Percentiles rank a stretch among this genome's conserved stretches.
Evolutionary conservation across 2,888 invertebrate genomes (phyloP).

Genomic region (Eugnorisma glareosa): DNA sequence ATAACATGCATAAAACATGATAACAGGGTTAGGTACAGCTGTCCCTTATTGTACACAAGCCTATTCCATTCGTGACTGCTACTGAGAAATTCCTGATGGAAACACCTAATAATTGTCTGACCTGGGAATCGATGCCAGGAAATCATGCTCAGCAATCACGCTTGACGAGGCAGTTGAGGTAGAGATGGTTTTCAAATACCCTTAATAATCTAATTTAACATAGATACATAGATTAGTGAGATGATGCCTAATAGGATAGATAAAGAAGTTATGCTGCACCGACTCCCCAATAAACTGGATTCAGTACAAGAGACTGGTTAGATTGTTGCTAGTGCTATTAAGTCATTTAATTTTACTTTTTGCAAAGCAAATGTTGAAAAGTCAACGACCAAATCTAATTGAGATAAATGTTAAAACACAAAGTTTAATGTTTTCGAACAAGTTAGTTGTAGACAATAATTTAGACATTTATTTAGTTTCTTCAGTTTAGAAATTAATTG

Average conservation of each 20-base stretch:
- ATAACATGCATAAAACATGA: neutral
- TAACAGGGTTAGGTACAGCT: neutral
- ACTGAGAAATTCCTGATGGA: neutral
- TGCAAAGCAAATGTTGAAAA: neutral
- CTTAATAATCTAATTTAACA: too few species aligned
- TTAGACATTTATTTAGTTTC: slow-evolving; percentile 31
- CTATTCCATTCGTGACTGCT: neutral
- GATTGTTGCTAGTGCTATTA: neutral
- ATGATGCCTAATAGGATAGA: neutral
- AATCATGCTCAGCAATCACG: neutral
- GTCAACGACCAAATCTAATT: slow-evolving; percentile 27
- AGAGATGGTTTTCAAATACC: neutral
- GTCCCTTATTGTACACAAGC: neutral
- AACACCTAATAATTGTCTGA: neutral
- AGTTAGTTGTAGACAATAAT: slow-evolving; percentile 3
- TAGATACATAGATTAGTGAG: neutral
- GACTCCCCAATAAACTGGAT: neutral
- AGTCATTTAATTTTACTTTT: neutral
- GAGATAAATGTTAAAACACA: slow-evolving; percentile 29
- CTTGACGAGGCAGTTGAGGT: neutral
- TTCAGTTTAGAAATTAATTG: slow-evolving; percentile 1
- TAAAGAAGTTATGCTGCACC: neutral
- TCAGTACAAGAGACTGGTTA: neutral
- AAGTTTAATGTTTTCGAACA: slow-evolving; percentile 22
- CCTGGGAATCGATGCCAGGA: neutral